phyloP scores from a whole-genome alignment of 1,140 invertebrate genomes.

The Chelonus insularis region DNA sequence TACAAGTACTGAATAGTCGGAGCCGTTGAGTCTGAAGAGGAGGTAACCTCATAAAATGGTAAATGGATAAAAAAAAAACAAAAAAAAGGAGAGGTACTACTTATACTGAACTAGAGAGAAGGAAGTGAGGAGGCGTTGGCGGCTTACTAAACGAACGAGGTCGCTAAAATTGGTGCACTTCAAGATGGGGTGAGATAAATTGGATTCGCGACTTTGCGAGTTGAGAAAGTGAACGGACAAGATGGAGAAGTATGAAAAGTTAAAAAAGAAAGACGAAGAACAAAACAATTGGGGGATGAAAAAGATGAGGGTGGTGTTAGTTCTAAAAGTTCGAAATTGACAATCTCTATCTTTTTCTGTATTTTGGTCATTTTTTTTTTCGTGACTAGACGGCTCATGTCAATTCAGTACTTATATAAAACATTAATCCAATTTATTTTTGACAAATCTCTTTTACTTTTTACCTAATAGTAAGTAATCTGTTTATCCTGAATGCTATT shows the following conservation, averaged over 20 bases:
- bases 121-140: neutral
- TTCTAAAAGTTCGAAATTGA: slow-evolving; percentile 9
- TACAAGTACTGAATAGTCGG: slow-evolving; percentile 2
- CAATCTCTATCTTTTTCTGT: neutral
- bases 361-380: neutral
- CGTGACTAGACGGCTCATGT: no score
- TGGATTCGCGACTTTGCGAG: slow-evolving; percentile 22
- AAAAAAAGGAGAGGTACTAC: neutral
- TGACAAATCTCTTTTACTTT: no score
- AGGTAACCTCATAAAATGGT: slow-evolving; percentile 20
- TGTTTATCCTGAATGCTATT: no score
- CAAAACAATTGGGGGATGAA: neutral
- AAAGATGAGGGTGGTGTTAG: neutral
- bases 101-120: neutral
- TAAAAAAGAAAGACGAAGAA: neutral
- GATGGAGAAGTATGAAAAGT: neutral
- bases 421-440: no score
- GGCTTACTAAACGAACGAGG: slow-evolving; percentile 15
- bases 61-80: neutral
- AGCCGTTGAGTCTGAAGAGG: neutral
- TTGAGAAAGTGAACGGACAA: neutral
- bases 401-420: no score
- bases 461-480: no score
- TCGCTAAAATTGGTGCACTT: slow-evolving; percentile 22
- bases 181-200: slow-evolving; percentile 24